Conservation (phyloP, 2,888 invertebrate species). For the Watsonalla binaria region DNA sequence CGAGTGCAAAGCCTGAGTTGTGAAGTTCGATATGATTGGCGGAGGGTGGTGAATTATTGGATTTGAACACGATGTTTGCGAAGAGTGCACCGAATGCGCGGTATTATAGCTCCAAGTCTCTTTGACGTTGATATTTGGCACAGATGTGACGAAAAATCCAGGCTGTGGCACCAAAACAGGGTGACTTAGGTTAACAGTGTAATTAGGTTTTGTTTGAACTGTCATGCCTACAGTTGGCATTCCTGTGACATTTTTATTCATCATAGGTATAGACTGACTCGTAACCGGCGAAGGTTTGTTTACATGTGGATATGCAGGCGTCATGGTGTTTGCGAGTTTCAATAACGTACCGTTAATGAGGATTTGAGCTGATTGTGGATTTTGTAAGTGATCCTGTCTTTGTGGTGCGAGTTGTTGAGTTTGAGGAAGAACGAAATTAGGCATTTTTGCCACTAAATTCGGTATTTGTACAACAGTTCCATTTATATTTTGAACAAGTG, state of each 20-base stretch:
- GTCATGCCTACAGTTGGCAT: constrained; percentile 69
- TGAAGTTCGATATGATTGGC: constrained; percentile 53
- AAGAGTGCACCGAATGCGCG: constrained; percentile 46
- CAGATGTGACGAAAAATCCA: constrained; percentile 73
- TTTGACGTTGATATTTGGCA: constrained; percentile 74
- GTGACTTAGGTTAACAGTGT: constrained; percentile 73
- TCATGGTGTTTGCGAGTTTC: constrained; percentile 64
- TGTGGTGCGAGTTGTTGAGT: constrained; percentile 51
- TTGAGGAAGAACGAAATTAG: constrained; percentile 73
- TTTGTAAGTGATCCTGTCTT: constrained; percentile 64
- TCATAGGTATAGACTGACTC: constrained; percentile 56
- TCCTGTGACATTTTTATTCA: constrained; percentile 69
- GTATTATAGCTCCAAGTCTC: constrained; percentile 68
- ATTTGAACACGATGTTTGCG: constrained; percentile 56
- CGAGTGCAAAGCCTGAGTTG: constrained; percentile 55
- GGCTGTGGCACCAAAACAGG: constrained; percentile 69
- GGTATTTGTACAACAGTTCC: constrained; percentile 80
- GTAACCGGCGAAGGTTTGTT: constrained; percentile 57
- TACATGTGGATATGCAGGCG: constrained; percentile 50
- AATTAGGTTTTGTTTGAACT: constrained; percentile 73
- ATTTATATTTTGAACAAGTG: constrained; percentile 79
- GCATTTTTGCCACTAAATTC: constrained; percentile 78
- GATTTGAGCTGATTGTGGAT: constrained; percentile 67
- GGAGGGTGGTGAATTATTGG: constrained; percentile 61
- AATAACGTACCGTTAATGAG: constrained; percentile 73